phyloP scores from a whole-genome alignment of 2,888 invertebrate genomes.

The Parnassius apollo region DNA sequence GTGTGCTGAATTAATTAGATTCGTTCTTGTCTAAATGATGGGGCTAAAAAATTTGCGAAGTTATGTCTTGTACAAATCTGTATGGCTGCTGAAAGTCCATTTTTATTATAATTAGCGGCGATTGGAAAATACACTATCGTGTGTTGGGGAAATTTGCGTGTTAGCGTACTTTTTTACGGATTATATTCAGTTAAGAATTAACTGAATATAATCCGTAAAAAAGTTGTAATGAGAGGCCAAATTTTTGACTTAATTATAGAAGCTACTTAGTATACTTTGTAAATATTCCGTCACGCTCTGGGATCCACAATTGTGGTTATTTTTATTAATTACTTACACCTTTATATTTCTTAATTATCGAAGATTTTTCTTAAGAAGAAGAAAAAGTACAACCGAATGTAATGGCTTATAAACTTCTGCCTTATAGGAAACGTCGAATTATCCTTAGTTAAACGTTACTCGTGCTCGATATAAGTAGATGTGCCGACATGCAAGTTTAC shows the following conservation, averaged over 20 bases:
- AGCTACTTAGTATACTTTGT: background rate
- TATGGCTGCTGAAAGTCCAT: conserved; percentile 29
- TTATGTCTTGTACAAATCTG: conserved; percentile 24
- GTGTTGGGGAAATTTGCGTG: conserved; percentile 12
- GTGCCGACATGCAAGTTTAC: too few species aligned
- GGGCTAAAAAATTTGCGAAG: conserved; percentile 31
- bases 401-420: too few species aligned
- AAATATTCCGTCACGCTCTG: conserved; percentile 5
- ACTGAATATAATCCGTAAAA: too few species aligned
- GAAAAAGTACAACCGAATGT: too few species aligned
- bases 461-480: too few species aligned
- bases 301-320: background rate
- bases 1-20: conserved; percentile 36
- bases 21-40: conserved; percentile 42
- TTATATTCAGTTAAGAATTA: too few species aligned
- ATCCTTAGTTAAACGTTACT: too few species aligned
- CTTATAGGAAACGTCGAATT: too few species aligned
- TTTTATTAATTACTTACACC: conserved; percentile 1
- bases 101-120: conserved; percentile 22
- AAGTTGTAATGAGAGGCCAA: too few species aligned
- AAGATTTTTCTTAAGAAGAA: background rate
- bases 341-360: conserved; percentile 1
- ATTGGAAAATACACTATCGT: conserved; percentile 16
- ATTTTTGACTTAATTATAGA: background rate
- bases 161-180: too few species aligned